A percentile compares a stretch with the other conserved stretches of the same genome.
phyloP scores from a whole-genome alignment of 2,797 vertebrate species.

The Bovichtus variegatus region DNA sequence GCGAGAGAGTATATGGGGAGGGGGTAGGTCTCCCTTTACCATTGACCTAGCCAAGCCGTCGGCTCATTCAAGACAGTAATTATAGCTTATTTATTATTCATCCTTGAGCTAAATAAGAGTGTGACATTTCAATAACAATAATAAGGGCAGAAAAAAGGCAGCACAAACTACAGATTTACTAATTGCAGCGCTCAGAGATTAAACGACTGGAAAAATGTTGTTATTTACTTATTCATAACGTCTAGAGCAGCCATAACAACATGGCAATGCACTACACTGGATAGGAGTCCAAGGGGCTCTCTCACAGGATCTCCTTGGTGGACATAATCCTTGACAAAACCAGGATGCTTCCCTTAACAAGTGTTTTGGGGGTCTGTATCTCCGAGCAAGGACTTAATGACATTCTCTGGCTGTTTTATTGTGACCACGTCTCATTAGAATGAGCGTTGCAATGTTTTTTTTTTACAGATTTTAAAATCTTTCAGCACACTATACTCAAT shows the following conservation, averaged over 20 bases:
- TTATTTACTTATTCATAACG: constrained; percentile 85
- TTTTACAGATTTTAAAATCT: constrained; percentile 50
- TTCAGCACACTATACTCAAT: neutral
- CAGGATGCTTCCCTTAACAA: constrained; percentile 71
- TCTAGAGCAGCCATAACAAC: constrained; percentile 63
- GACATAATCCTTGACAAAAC: constrained; percentile 68
- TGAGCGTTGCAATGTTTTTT: constrained; percentile 45
- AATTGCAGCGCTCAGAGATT: constrained; percentile 92
- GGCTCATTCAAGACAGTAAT: constrained; percentile 97
- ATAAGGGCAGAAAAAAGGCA: constrained; percentile 82
- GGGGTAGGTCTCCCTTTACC: constrained; percentile 90
- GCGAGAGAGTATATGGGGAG: constrained; percentile 45
- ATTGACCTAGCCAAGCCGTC: constrained; percentile 92
- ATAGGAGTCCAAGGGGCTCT: constrained; percentile 63
- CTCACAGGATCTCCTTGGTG: constrained; percentile 65
- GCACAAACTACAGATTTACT: constrained; percentile 91
- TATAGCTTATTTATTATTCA: constrained; percentile 99
- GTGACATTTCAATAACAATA: constrained; percentile 97
- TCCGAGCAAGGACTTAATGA: constrained; percentile 65
- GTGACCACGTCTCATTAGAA: constrained; percentile 55
- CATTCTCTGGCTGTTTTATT: constrained; percentile 57
- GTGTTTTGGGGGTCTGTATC: constrained; percentile 62
- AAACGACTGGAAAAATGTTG: constrained; percentile 83
- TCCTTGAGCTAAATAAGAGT: constrained; percentile 97
- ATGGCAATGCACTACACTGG: constrained; percentile 57